These are phyloP conservation scores for Rhinopomastus cyanomelas DNA, from an alignment of 2,113 vertebrate species.

Conservation along the genomic window DNA sequence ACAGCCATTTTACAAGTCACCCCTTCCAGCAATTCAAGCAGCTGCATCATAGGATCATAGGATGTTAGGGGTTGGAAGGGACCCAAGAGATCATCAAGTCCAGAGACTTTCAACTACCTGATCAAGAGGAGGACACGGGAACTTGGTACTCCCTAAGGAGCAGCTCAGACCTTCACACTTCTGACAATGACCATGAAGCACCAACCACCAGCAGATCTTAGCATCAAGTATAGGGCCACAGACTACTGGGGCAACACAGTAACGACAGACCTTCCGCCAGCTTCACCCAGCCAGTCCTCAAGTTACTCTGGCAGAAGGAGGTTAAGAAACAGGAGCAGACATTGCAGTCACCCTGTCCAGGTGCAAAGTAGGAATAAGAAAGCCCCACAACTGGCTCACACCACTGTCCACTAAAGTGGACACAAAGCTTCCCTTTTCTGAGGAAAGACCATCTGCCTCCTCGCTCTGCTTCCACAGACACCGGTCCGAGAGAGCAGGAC, in stretches of 20 bases:
- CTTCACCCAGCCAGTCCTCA: not conserved
- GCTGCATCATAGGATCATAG: too few relatives aligned
- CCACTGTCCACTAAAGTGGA: not conserved
- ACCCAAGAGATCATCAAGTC: too few relatives aligned
- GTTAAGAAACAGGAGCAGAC: not conserved
- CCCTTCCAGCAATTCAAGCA: not conserved
- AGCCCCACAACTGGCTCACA: not conserved
- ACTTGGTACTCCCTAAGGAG: not conserved
- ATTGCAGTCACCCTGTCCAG: not conserved
- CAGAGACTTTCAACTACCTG: not conserved
- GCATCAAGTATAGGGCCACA: not conserved
- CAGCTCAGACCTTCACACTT: not conserved
- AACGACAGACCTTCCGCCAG: not conserved
- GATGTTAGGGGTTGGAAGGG: too few relatives aligned
- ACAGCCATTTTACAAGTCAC: not conserved
- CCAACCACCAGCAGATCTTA: not conserved
- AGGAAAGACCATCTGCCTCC: not conserved
- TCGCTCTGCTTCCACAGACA: not conserved
- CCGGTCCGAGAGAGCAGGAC: not conserved
- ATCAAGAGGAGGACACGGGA: not conserved
- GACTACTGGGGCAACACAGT: not conserved
- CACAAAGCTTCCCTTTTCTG: not conserved
- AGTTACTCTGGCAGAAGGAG: rapidly evolving
- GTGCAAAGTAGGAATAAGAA: not conserved
- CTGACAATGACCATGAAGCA: not conserved